phyloP scores from a whole-genome alignment of 2,113 vertebrate species.

The Lepisosteus oculatus region DNA sequence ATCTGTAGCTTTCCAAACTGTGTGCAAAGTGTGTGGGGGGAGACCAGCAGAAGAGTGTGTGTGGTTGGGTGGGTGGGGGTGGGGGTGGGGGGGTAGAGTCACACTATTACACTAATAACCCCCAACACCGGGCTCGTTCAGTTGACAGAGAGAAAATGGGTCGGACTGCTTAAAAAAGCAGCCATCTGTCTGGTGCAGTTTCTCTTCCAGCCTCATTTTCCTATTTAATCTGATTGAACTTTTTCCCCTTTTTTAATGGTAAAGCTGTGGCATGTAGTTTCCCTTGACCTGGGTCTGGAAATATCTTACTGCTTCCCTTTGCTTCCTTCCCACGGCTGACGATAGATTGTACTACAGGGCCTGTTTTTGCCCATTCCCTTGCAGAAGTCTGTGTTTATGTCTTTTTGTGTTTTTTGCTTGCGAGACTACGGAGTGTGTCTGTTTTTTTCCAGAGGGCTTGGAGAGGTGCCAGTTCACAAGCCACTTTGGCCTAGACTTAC shows the following conservation, averaged over 20 bases:
- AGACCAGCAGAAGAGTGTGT: slow-evolving; percentile 22
- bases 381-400: not conserved
- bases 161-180: not conserved
- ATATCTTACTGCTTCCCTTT: not conserved
- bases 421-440: not conserved
- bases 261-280: not conserved
- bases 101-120: slow-evolving; percentile 8
- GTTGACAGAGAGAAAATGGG: slow-evolving; percentile 8
- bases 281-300: slow-evolving; percentile 9
- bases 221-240: slow-evolving; percentile 4
- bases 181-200: slow-evolving; percentile 3
- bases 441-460: slow-evolving; percentile 15
- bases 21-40: slow-evolving; percentile 41
- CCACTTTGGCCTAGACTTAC: slow-evolving; percentile 23
- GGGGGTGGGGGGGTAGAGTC: slow-evolving; percentile 7
- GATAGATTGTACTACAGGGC: not conserved
- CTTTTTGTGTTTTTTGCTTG: not conserved
- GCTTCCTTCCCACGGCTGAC: slow-evolving; percentile 16
- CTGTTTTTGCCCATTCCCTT: not conserved
- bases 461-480: slow-evolving; percentile 28
- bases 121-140: not conserved
- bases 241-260: not conserved
- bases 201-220: slow-evolving; percentile 13
- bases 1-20: slow-evolving; percentile 55
- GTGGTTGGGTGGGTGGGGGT: slow-evolving; percentile 20